Evolutionary conservation across 2,797 vertebrate genomes (phyloP), one percentile per base, ranked within the genome.

Genomic region (Lacerta bilineata): DNA sequence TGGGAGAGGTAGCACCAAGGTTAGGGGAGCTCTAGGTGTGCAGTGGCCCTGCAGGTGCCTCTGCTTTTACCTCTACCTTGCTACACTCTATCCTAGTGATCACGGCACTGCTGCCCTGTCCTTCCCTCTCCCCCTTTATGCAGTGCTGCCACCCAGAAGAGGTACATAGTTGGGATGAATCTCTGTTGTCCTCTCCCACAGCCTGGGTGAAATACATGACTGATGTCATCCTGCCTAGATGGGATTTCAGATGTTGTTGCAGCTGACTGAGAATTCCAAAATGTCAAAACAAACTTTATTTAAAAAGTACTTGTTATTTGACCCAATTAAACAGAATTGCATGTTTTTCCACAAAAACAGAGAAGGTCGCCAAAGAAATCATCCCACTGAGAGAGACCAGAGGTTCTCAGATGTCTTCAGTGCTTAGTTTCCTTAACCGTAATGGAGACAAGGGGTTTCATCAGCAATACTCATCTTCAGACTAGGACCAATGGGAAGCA

Each of bases 131-230:
- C 18, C 18, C 17, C 61, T 23, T 64, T 23, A 64, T 64, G 61
- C 61, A 64, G 17, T 64, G 61, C 61, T 64, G 61, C 80, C 81
- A 86, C 71, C 92, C 90, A 93, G 1, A 11, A 25, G 88, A 17
- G 77, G 69, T 71, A 41, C 50, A 3, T 36, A 80, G 17, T 41
- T 88, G 77, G 72, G 61, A 36, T 20, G 7, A 3, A 64, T 17
- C 29, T 74, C 0, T 78, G 87, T 91, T 87, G 68, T 15, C 69
- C 80, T 29, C 82, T 13, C 64, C 29, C 1, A 87, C 72, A 17
- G 55, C 71, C 50, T 3, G 50, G 33, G 69, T 84, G 10, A 69
- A 84, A 64, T 27, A 78, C 29, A 17, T 79, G 81, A 79, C 39
- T 71, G 69, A 75, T 82, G 11, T 6, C 18, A 82, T 43, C 59